Percentiles rank a stretch among this genome's conserved stretches.
Conservation (phyloP, 2,888 invertebrate genomes). For the Diarsia brunnea region DNA sequence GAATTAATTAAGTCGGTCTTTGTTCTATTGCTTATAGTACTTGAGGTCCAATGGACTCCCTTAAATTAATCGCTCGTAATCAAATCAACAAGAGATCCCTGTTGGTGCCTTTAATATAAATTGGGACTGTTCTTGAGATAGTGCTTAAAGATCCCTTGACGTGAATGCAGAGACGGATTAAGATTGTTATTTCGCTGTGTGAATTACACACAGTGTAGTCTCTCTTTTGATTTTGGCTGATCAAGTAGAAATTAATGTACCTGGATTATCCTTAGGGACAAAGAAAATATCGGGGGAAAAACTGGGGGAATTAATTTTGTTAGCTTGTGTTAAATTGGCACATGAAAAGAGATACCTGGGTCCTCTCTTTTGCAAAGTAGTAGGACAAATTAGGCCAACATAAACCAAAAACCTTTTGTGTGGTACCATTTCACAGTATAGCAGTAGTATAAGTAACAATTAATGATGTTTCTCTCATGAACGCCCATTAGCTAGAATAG, state of each 20-base stretch:
- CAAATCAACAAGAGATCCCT: slow-evolving; percentile 80
- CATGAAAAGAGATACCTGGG: too few species aligned
- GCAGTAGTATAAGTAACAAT: neutral
- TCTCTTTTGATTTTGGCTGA: neutral
- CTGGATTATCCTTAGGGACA: neutral
- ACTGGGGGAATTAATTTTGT: too few species aligned
- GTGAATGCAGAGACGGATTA: slow-evolving; percentile 35
- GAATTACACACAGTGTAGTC: too few species aligned
- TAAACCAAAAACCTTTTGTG: neutral
- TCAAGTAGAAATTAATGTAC: neutral
- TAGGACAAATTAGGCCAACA: too few species aligned
- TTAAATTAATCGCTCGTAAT: slow-evolving; percentile 85
- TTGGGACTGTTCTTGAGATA: slow-evolving; percentile 73
- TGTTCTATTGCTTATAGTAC: slow-evolving; percentile 79
- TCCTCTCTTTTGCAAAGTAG: too few species aligned
- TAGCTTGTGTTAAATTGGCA: too few species aligned
- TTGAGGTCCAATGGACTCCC: slow-evolving; percentile 74
- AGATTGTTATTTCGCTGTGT: neutral
- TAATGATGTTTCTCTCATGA: neutral
- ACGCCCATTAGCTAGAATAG: neutral
- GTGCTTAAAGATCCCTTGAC: slow-evolving; percentile 62
- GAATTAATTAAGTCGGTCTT: slow-evolving; percentile 80
- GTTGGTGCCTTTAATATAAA: slow-evolving; percentile 77
- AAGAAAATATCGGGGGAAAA: too few species aligned
- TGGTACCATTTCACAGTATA: neutral